Conservation (phyloP, 2,888 invertebrate species). For the Erynnis tages region DNA sequence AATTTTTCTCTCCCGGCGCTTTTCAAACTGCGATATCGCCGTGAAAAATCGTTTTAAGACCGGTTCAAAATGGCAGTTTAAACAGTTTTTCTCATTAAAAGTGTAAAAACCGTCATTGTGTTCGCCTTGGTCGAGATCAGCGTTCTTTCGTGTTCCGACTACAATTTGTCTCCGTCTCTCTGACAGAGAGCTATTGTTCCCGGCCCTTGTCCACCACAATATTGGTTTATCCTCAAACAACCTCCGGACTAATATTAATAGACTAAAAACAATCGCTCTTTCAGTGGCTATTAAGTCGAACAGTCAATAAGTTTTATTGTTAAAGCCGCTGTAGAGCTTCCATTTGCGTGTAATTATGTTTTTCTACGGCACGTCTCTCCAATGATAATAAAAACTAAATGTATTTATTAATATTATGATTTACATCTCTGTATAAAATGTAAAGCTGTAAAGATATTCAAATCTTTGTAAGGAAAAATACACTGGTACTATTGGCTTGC, state of each 20-base stretch:
- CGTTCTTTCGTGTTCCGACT: slow-evolving; percentile 38
- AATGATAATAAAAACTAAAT: no score
- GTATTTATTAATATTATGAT: no score
- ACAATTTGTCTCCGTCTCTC: slow-evolving; percentile 66
- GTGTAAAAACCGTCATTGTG: slow-evolving; percentile 23
- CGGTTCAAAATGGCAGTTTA: slow-evolving; percentile 5
- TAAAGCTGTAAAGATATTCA: no score
- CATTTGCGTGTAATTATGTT: no score
- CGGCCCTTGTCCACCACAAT: slow-evolving; percentile 59
- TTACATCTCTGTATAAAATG: no score
- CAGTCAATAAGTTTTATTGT: not conserved
- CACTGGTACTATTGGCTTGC: no score
- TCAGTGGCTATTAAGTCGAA: not conserved
- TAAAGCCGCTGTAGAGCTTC: no score
- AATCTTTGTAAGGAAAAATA: no score
- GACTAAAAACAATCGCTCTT: slow-evolving; percentile 40
- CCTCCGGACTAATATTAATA: slow-evolving; percentile 52
- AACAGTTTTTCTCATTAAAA: slow-evolving; percentile 20
- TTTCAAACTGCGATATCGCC: not conserved
- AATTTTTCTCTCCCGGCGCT: no score
- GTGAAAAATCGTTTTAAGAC: slow-evolving; percentile 6
- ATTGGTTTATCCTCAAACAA: slow-evolving; percentile 56
- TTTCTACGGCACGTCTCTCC: no score
- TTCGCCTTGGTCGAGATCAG: slow-evolving; percentile 32
- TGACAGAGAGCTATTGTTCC: slow-evolving; percentile 71